phyloP scores from a whole-genome alignment of 1,140 invertebrate genomes.

The Penaeus indicus region DNA sequence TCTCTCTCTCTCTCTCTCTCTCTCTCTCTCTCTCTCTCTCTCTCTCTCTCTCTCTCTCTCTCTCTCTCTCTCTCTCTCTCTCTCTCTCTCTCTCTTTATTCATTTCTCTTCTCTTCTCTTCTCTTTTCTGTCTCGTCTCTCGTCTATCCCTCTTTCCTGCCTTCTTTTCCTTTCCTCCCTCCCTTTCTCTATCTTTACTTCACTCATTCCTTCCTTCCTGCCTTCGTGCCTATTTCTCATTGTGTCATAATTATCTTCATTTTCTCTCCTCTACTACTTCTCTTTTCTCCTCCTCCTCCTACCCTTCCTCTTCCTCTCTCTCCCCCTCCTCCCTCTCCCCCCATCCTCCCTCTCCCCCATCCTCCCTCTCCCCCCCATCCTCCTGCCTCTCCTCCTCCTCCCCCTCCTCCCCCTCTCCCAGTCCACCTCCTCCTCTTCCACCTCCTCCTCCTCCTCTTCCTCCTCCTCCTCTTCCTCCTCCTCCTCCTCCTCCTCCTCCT shows the following conservation, averaged over 20 bases:
- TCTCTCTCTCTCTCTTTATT: background rate
- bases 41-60: conserved; percentile 14
- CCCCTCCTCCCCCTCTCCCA: background rate
- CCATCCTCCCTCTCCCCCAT: background rate
- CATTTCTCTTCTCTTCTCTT: background rate
- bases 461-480: background rate
- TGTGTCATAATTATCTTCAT: background rate
- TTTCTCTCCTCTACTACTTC: background rate
- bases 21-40: conserved; percentile 25
- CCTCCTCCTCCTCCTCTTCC: background rate
- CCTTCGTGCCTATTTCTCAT: background rate
- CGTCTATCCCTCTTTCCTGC: background rate
- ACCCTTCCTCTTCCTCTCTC: background rate
- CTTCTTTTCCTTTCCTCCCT: background rate
- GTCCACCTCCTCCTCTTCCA: background rate
- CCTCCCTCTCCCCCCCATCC: background rate
- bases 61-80: conserved; percentile 6
- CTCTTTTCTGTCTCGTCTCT: background rate
- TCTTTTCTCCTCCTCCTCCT: too few species aligned
- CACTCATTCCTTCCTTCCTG: background rate
- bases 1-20: background rate
- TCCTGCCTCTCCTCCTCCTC: background rate
- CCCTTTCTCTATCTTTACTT: background rate
- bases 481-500: background rate
- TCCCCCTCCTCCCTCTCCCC: background rate